Base-by-base conservation (phyloP, 1,140 invertebrate species). In the Ladona fulva region DNA sequence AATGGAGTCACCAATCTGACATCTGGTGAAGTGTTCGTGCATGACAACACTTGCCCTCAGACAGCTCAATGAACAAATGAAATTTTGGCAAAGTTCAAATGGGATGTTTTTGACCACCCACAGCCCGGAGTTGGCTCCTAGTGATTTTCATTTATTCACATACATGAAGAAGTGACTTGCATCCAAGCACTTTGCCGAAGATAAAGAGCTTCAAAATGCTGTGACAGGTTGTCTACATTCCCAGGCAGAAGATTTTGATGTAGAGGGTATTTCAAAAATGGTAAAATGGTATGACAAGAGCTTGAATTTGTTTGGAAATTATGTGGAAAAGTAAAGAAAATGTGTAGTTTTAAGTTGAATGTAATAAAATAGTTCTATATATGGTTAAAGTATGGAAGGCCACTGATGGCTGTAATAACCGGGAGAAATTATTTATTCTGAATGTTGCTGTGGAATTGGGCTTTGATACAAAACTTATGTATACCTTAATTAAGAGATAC, bases 31-130 rank as follows among this genome's bases (percentile, higher is more conserved):
- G 75, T 79, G 74, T 74, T 81, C 24, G 19, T 79, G 42, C 81
- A 82, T 73, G 82, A 19, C 44, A 83, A 84, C 75, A 81, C 82
- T 29, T 76, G 80, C 74, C 81, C 80, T 25, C 82, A 85, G 76
- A 79, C 78, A 78, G 78, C 77, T 77, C 3, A 25, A 75, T 24
- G 25, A 75, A 83, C 79, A 14, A 25, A 76, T 42, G n/a, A 77
- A 73, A 24, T 76, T 77, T 6, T 79, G 29, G n/a, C 76, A 52
- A 52, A 52, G 19, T 52, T 52, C 16, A 25, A 77, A 77, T 74
- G 75, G 78, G 66, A 74, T 0, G 25, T 78, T 77, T 80, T 78
- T 74, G 42, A 77, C 42, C 77, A 76, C 24, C 75, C 77, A 52
- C 22, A 76, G 74, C 44, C 74, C 74, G 12, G 78, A 79, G 25